These are phyloP conservation scores for Corythaixoides concolor DNA, from an alignment of 2,113 vertebrate genomes.

Conservation along the genomic window DNA sequence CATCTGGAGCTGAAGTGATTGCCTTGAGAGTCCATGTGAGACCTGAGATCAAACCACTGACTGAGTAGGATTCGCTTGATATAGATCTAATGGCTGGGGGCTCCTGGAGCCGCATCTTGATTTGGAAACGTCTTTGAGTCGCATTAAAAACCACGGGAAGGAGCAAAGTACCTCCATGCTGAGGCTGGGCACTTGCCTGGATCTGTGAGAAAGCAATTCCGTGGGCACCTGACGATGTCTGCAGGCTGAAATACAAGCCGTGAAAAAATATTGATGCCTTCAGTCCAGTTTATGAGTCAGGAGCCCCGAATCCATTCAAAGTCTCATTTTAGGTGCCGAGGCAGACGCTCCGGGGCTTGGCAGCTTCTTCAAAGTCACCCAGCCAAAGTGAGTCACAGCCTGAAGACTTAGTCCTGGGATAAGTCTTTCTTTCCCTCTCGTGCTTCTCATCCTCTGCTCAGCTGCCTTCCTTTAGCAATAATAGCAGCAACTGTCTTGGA, in stretches of 20 bases:
- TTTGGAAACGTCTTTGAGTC: not conserved
- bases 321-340: not conserved
- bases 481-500: not conserved
- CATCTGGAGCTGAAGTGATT: not conserved
- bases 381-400: not conserved
- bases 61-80: not conserved
- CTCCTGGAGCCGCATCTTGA: not conserved
- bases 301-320: not conserved
- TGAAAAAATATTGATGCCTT: not conserved
- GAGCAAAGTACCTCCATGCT: not conserved
- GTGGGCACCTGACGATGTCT: not conserved
- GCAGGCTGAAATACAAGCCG: not conserved
- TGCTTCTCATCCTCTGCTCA: not conserved
- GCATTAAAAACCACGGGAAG: not conserved
- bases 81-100: not conserved
- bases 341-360: not conserved
- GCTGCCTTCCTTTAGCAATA: not conserved
- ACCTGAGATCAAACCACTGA: not conserved
- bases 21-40: not conserved
- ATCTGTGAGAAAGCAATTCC: not conserved
- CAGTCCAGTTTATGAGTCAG: not conserved
- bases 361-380: not conserved
- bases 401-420: not conserved
- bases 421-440: not conserved
- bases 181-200: not conserved